A percentile compares a stretch with the other conserved stretches of the same genome.
phyloP scores from a whole-genome alignment of 2,113 vertebrate genomes.

The Catharus minimus region DNA sequence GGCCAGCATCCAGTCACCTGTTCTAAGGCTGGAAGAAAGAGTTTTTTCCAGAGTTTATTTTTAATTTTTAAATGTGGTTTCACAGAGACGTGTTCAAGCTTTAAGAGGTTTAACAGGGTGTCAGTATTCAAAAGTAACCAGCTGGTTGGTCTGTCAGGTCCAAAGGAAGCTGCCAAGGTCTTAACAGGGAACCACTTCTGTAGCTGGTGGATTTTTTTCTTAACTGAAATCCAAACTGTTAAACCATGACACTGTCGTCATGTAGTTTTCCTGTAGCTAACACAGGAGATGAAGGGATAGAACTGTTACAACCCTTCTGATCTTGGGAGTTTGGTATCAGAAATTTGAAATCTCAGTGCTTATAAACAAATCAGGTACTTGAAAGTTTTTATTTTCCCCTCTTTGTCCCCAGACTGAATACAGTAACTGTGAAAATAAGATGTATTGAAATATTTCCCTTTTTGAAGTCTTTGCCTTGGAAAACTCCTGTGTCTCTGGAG shows the following conservation, averaged over 20 bases:
- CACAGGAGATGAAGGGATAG: not conserved
- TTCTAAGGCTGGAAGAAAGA: not conserved
- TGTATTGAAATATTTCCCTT: not conserved
- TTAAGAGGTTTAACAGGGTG: too few relatives aligned
- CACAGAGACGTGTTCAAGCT: not conserved
- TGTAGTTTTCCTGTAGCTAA: not conserved
- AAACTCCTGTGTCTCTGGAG: not conserved
- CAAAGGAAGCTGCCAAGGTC: not conserved
- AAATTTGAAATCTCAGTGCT: accelerated
- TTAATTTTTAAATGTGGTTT: too few relatives aligned
- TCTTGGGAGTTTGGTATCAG: not conserved
- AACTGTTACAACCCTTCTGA: not conserved
- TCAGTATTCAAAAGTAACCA: not conserved
- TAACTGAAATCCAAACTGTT: not conserved
- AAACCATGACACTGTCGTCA: not conserved
- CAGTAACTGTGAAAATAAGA: not conserved
- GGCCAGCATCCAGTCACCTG: accelerated
- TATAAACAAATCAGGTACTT: not conserved
- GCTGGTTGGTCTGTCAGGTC: not conserved
- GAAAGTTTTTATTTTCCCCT: not conserved
- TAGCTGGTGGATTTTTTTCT: too few relatives aligned
- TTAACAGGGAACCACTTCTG: not conserved
- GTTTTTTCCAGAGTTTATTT: not conserved
- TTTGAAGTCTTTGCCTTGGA: not conserved
- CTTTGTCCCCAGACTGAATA: not conserved